Evolutionary conservation across 2,888 invertebrate species (phyloP), one percentile per base, ranked within the genome.

Genomic region (Allygus modestus): DNA sequence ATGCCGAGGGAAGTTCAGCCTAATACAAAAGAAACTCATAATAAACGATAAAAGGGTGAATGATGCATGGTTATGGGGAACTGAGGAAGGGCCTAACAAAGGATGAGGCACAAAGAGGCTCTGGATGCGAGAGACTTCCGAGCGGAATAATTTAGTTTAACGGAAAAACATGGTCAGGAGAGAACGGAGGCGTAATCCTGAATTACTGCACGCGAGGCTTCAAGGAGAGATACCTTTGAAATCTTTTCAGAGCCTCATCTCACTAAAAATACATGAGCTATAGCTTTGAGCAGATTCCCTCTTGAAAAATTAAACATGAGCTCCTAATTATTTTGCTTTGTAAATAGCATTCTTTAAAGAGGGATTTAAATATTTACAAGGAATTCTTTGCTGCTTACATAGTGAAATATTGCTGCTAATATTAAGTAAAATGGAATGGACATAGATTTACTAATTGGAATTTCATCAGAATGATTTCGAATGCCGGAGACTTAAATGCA

Each of bases 121-220:
- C 41, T n/a, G 79, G 20, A 54, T 58, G 26, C 46, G 58, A 58
- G 54, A 20, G 23, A 79, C 79, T 79, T 79, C 79, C 79, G 79
- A 79, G 79, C 37, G 58, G 79, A 79, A 79, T 79, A 79, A 79
- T 79, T 79, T 79, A 79, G 54, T 79, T 79, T 79, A 28, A 58
- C 54, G 79, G 79, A 37, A 79, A 65, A 79, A 77, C 51, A 23
- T 43, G 75, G 28, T 71, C 73, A 37, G 73, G 73, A 28, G 46
- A 28, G 79, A 79, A 37, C 79, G 33, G n/a, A 37, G 58, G 33
- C 37, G 33, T 79, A 58, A 79, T 54, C 79, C 41, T 51, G 58
- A 54, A 79, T 79, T 58, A 79, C 58, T 33, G 79, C 54, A 54
- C 58, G 37, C 28, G n/a, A 20, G 79, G 58, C 58, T 54, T 28